Evolutionary conservation across 2,888 invertebrate species (phyloP), one percentile per base, ranked within the genome.

Genomic region (Lasioglossum vierecki): DNA sequence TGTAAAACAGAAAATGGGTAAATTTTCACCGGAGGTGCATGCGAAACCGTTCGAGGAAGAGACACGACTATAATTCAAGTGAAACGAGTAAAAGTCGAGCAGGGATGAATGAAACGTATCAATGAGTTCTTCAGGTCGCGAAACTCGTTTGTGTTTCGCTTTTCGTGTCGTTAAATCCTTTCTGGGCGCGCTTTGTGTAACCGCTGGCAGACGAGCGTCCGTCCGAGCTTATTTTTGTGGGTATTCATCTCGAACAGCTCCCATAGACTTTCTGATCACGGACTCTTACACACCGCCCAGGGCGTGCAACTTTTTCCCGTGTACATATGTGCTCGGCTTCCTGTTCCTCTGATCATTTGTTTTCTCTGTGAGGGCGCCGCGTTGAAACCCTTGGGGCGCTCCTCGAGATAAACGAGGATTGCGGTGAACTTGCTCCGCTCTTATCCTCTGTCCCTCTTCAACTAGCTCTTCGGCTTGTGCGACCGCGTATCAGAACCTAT

Each of bases 301-400:
- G 76, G 83, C 79, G 66, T 46, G 26, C 66, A 66, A 49, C 75
- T 80, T 87, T 83, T 85, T 83, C 57, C 77, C 70, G 35, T 68
- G 68, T 68, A 39, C 68, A 41, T 39, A 39, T 68, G 35, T 60
- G 66, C 73, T 26, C 74, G 73, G 76, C 79, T 88, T 88, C 86
- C 86, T 88, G 86, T 88, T 88, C 82, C 76, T 63, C 73, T 22
- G 44, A 68, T 82, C 79, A 80, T 84, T 88, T 86, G 86, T 88
- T 82, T 88, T 76, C 84, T 76, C 76, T 72, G 81, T 60, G 79
- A 83, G 79, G 80, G 84, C 86, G 80, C 83, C 88, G 18, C 73
- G 49, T 41, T 75, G 80, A 79, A 80, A 77, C 80, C 77, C 79
- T 78, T 26, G 41, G 35, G 68, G 77, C 72, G 63, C 74, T 81